Evolutionary conservation across 2,888 invertebrate genomes (phyloP), one percentile per base, ranked within the genome.

Genomic region (Phlogophora meticulosa): DNA sequence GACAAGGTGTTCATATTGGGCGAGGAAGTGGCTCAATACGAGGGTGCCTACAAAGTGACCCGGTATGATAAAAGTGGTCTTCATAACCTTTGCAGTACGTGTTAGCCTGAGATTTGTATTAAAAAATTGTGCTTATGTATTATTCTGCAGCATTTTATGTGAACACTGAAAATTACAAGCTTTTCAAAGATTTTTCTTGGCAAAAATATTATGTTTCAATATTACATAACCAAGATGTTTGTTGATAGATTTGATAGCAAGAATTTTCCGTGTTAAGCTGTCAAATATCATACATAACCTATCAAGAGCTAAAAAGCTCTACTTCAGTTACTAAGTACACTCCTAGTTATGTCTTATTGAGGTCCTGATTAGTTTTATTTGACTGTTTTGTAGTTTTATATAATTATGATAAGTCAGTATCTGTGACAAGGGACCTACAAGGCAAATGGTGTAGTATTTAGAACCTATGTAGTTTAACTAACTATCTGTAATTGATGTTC

Each of bases 11-110:
- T 99, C 90, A 89, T 99, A 46, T 86, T 99, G 75, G 99, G 99
- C 45, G 99, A 99, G 92, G 99, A 99, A 95, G 99, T 99, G 0
- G 99, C 99, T n/a, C 97, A 98, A 93, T 99, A 99, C 88, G 99
- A 99, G 90, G 99, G 99, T 75, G 99, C 99, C 55, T 99, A 99
- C 90, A 98, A 99, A 97, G 98, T 99, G 34, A 97, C 97, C 70
- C 96, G 96, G 93, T 95, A 82, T 53, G 64, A 51, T 36, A 58
- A 9, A 59, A 62, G 56, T 61, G 7, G 38, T 40, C 64, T 53
- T 63, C 67, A 63, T 83, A 86, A 85, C 82, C 81, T 78, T 64
- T 49, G 40, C 32, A 24, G n/a, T 38, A 32, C 10, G 40, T 20
- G 28, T 48, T 57, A 40, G 45, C 32, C 20, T n/a, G 1, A n/a